Evolutionary conservation across 2,888 invertebrate genomes (phyloP), one percentile per base, ranked within the genome.

Genomic region (Sarcophaga caerulescens): DNA sequence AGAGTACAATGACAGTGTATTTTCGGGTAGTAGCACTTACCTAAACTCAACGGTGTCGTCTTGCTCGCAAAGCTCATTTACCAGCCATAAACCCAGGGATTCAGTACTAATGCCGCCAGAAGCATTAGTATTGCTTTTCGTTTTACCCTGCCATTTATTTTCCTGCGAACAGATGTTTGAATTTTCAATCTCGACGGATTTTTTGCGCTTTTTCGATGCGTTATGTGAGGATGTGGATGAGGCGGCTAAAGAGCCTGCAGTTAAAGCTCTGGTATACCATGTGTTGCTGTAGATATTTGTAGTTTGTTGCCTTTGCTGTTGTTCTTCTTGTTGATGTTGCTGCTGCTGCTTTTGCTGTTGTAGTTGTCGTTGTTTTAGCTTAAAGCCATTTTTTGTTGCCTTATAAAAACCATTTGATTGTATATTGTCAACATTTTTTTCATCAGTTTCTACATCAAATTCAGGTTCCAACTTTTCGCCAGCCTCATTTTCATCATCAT

Each of bases 1-100:
- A 17, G n/a, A 5, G 4, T 2, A n/a, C 57, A 57, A 17, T 14
- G 57, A 14, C 14, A 57, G 14, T 57, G 14, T 47, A 23, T 23
- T 66, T 35, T 1, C 11, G 4, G 35, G 12, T 17, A 63, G 21
- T 8, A 70, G 8, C n/a, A 73, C 87, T 89, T 85, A 91, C 91
- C 91, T 90, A 89, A 91, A 91, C 79, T 90, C 89, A 75, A 91
- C 88, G 78, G 88, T 85, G 65, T 90, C 90, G 60, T 89, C 89
- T 63, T 89, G 89, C 73, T 90, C 89, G 75, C 91, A 91, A 85
- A 88, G 88, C 84, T 91, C 90, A 84, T 91, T 90, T 60, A 91
- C 68, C 86, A 90, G 89, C 91, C 91, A 91, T 74, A 90, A 89
- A 77, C 88, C 89, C 68, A 87, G 52, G 35, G 89, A 88, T 60